Evolutionary conservation across 2,113 vertebrate genomes (phyloP).

Genomic region (Heptranchias perlo): DNA sequence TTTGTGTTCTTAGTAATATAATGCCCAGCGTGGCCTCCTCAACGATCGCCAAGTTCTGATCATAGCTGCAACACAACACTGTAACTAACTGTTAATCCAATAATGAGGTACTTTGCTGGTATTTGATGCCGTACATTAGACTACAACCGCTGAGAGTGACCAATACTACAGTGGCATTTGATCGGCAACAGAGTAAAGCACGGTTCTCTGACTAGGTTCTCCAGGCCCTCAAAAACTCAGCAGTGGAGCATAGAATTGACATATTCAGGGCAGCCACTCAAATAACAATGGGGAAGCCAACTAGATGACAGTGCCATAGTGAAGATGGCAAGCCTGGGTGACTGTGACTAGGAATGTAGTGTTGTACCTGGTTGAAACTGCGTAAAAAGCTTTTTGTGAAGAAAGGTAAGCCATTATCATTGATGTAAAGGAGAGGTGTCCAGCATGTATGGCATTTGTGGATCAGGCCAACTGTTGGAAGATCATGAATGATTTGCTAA

Average conservation of each 20-base stretch:
- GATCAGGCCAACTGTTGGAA: not conserved
- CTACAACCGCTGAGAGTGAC: not conserved
- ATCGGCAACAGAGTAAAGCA: not conserved
- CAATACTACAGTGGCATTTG: not conserved
- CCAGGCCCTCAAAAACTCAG: not conserved
- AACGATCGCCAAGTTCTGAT: not conserved
- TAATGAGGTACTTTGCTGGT: not conserved
- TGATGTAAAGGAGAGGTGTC: no score
- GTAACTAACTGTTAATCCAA: not conserved
- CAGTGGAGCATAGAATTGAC: not conserved
- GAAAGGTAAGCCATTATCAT: no score
- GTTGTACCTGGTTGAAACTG: not conserved
- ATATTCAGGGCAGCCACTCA: not conserved
- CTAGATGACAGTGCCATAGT: not conserved
- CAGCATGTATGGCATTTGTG: not conserved
- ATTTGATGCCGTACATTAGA: not conserved
- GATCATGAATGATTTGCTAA: no score
- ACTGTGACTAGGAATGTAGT: not conserved
- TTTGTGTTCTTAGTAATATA: not conserved
- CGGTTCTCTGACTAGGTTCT: not conserved
- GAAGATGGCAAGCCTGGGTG: not conserved
- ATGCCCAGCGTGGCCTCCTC: not conserved
- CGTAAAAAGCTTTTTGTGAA: no score
- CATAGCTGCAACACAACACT: not conserved
- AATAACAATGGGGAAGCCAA: not conserved